Percentiles rank a stretch among this genome's conserved stretches.
Evolutionary conservation across 2,888 invertebrate species (phyloP).

Genomic region (Auanema freiburgensis): DNA sequence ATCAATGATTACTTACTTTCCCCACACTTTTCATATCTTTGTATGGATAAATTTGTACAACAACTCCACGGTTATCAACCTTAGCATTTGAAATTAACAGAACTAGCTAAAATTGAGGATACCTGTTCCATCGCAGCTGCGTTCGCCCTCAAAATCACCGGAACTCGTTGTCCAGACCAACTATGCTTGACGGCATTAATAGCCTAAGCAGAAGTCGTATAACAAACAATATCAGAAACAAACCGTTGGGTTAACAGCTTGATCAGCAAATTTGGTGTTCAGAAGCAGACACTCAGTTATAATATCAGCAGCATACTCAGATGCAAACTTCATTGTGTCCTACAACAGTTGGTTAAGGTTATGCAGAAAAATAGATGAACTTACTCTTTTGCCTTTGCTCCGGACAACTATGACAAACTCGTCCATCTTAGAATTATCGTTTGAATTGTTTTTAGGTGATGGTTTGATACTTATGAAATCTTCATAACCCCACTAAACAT

Average conservation of each 20-base stretch:
- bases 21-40: constrained; percentile 43
- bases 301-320: constrained; percentile 88
- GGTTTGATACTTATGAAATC: constrained; percentile 66
- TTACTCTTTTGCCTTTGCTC: constrained; percentile 27
- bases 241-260: constrained; percentile 30
- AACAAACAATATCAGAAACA: constrained; percentile 5
- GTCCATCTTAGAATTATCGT: constrained; percentile 47
- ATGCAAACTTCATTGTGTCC: constrained; percentile 93
- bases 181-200: constrained; percentile 83
- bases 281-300: constrained; percentile 80
- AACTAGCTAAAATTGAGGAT: not conserved
- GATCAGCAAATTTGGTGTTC: constrained; percentile 50
- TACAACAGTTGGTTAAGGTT: constrained; percentile 61
- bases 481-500: constrained; percentile 68
- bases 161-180: constrained; percentile 89
- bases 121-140: constrained; percentile 85
- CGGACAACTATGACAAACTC: constrained; percentile 34
- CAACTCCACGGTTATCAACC: constrained; percentile 33
- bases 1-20: constrained; percentile 19
- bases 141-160: constrained; percentile 86
- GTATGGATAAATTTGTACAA: constrained; percentile 41
- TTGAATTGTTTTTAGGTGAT: constrained; percentile 65
- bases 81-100: not conserved
- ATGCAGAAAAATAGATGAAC: not conserved
- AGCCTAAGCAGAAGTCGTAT: constrained; percentile 19